These are phyloP conservation scores for Ursus arctos DNA, from an alignment of 2,113 vertebrate species.

Conservation along the genomic window DNA sequence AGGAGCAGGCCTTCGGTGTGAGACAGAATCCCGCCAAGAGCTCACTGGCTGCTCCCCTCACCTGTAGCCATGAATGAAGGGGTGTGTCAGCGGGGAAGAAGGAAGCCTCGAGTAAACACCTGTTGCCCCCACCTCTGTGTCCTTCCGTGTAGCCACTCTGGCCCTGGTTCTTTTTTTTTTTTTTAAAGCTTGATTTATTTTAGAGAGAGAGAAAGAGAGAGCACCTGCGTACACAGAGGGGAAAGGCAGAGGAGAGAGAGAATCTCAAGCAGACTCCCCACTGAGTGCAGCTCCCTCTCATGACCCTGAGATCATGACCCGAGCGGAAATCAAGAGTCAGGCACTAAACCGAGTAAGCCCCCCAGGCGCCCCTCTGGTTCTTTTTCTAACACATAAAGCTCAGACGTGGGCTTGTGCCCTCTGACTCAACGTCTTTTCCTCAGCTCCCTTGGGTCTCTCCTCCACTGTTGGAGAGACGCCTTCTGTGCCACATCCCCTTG, in stretches of 20 bases:
- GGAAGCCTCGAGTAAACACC: background rate
- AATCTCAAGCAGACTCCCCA: too few species aligned
- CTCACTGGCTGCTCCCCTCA: background rate
- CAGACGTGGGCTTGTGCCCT: background rate
- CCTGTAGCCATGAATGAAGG: background rate
- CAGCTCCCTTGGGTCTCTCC: background rate
- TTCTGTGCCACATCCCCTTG: background rate
- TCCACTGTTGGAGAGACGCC: background rate
- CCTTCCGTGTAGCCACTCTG: background rate
- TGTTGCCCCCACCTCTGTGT: too few species aligned
- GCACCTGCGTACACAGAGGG: too few species aligned
- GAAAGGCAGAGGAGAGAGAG: too few species aligned
- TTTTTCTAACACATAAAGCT: background rate
- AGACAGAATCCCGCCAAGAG: background rate
- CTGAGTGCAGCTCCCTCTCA: too few species aligned
- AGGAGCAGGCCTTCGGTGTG: background rate
- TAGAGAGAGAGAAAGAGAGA: too few species aligned
- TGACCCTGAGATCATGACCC: too few species aligned
- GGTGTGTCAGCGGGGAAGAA: background rate
- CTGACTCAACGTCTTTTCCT: background rate
- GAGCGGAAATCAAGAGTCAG: too few species aligned
- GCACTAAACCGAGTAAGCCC: too few species aligned
- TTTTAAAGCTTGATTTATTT: too few species aligned
- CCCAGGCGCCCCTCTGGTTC: too few species aligned
- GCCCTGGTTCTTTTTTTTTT: background rate